Evolutionary conservation across 1,140 invertebrate species (phyloP), one percentile per base, ranked within the genome.

Genomic region (Hylaeus anthracinus): DNA sequence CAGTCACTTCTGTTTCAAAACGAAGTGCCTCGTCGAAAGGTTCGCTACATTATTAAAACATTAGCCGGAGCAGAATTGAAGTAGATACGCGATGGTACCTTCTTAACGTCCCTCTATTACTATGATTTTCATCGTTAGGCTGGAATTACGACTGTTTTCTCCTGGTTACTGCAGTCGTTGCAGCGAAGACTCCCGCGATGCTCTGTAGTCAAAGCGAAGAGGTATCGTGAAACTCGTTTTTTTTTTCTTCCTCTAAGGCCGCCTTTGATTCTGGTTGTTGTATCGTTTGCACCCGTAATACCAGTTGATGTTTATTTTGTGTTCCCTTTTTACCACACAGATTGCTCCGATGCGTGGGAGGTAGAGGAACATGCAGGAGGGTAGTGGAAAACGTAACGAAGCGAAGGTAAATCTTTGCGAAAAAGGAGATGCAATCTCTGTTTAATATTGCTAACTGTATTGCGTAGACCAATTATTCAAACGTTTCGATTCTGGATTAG

Each of bases 61-160:
- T 78, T 63, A 55, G n/a, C 41, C 3, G 45, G n/a, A 39, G 26
- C 41, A 10, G 58, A 56, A 65, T 51, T 14, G 51, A 79, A 79
- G 60, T 79, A 71, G 45, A 41, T 61, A n/a, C 45, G 48, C 15
- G 58, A 63, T 26, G 26, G 71, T 58, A 66, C 48, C 43, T 51
- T 51, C 51, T 56, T 66, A 74, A 73, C 10, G 15, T 79, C 14
- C 51, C n/a, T 12, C 15, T 48, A 43, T 67, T 74, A 74, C 53
- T 80, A 66, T 67, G 71, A 74, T 67, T 74, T 66, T 65, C 43
- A 74, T 74, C 78, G 61, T 79, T 74, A 79, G 53, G 61, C 15
- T 60, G 72, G 78, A 26, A 79, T 79, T 79, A 79, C 61, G 43
- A 65, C 51, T 67, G 55, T 43, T 74, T 67, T 66, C 26, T 53